phyloP scores from a whole-genome alignment of 2,113 vertebrate genomes.

The Passer domesticus region DNA sequence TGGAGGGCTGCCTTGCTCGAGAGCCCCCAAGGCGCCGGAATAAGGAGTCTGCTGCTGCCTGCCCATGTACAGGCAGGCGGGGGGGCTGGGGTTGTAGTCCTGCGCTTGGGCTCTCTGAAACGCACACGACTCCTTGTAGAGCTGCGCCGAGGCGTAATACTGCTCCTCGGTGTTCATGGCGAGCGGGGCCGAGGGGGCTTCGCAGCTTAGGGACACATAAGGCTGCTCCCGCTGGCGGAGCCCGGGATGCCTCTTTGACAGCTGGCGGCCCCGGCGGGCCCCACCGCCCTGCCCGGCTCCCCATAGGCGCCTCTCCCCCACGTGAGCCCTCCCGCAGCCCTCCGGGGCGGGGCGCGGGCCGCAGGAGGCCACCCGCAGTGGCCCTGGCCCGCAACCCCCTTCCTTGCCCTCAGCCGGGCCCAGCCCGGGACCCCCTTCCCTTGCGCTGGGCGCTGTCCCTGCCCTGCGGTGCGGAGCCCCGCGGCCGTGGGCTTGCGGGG shows the following conservation, averaged over 20 bases:
- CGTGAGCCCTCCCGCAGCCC: slow-evolving; percentile 64
- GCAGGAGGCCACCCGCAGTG: slow-evolving; percentile 22
- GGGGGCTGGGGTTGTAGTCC: slow-evolving; percentile 86
- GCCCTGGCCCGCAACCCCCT: background rate
- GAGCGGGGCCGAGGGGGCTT: slow-evolving; percentile 10
- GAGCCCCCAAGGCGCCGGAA: slow-evolving; percentile 74
- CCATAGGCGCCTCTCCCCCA: slow-evolving; percentile 73
- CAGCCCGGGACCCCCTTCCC: no score
- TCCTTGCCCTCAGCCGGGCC: background rate
- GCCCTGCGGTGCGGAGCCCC: background rate
- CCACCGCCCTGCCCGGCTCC: slow-evolving; percentile 4
- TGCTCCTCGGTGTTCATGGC: slow-evolving; percentile 94
- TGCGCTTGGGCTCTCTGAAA: slow-evolving; percentile 86
- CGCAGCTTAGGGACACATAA: slow-evolving; percentile 28
- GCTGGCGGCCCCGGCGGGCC: slow-evolving; percentile 42
- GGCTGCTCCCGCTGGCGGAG: background rate
- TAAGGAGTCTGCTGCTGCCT: slow-evolving; percentile 77
- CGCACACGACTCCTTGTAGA: slow-evolving; percentile 92
- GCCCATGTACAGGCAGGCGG: slow-evolving; percentile 93
- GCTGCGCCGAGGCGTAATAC: slow-evolving; percentile 84
- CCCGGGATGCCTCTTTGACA: slow-evolving; percentile 72
- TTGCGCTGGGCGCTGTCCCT: background rate
- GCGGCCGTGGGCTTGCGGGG: rapidly evolving
- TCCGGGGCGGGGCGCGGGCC: slow-evolving; percentile 56
- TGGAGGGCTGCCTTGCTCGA: slow-evolving; percentile 84